These are phyloP conservation scores for Forbesichthys papilliferus DNA, from an alignment of 2,113 vertebrate genomes.

Conservation along the genomic window DNA sequence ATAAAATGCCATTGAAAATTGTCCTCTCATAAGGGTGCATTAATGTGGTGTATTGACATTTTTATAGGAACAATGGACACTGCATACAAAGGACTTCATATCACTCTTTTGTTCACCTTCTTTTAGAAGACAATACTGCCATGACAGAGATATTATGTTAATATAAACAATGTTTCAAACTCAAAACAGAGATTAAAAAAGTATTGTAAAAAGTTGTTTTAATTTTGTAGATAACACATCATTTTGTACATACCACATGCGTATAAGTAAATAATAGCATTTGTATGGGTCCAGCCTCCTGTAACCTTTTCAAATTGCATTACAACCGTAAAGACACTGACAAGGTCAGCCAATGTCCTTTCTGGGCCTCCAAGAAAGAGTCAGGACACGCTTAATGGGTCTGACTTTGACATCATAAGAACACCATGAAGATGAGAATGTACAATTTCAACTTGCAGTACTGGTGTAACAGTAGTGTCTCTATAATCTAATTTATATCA, in stretches of 20 bases:
- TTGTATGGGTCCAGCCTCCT: conserved; percentile 52
- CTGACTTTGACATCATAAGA: conserved; percentile 33
- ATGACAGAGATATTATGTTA: no score
- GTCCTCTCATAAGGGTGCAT: conserved; percentile 56
- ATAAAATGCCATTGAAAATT: conserved; percentile 50
- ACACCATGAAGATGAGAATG: conserved; percentile 10
- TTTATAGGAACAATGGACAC: conserved; percentile 14
- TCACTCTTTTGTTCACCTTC: background rate
- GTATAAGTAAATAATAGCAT: conserved; percentile 51
- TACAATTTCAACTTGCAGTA: no score
- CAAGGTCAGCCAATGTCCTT: conserved; percentile 62
- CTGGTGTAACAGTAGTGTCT: no score
- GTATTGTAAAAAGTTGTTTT: no score
- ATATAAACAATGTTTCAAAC: no score
- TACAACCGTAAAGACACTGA: conserved; percentile 59
- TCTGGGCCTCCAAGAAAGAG: conserved; percentile 26
- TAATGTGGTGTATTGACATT: conserved; percentile 67
- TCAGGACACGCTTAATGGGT: conserved; percentile 23
- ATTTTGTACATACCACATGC: conserved; percentile 1
- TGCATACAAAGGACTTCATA: conserved; percentile 40
- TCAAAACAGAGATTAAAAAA: no score
- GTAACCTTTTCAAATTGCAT: conserved; percentile 67
- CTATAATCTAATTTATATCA: no score
- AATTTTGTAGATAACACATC: no score
- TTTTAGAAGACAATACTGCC: no score